phyloP scores from a whole-genome alignment of 2,797 vertebrate species.

The Eutrigla gurnardus region DNA sequence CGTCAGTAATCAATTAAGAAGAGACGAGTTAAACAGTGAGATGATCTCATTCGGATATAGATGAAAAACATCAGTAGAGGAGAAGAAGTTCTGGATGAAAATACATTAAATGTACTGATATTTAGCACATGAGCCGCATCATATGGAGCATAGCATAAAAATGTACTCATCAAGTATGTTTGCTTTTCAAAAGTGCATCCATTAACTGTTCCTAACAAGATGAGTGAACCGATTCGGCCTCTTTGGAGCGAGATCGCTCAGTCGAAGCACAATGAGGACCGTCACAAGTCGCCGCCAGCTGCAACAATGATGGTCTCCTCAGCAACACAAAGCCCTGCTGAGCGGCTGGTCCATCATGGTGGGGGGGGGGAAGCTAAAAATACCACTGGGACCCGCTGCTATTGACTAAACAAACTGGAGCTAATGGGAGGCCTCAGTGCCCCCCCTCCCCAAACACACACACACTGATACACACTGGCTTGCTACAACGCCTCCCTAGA shows the following conservation, averaged over 20 bases:
- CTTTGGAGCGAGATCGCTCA: slow-evolving; percentile 40
- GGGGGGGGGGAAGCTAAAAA: slow-evolving; percentile 71
- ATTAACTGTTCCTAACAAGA: slow-evolving; percentile 42
- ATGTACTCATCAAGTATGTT: background rate
- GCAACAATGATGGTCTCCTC: slow-evolving; percentile 61
- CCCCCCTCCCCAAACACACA: background rate
- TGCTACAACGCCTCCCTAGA: slow-evolving; percentile 77
- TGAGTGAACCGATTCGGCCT: slow-evolving; percentile 24
- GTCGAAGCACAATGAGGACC: slow-evolving; percentile 62
- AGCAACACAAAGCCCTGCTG: slow-evolving; percentile 65
- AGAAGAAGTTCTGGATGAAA: background rate
- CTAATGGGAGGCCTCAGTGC: slow-evolving; percentile 79
- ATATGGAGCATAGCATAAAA: background rate
- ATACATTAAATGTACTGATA: background rate
- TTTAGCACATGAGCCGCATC: background rate
- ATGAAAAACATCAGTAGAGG: background rate
- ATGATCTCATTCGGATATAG: background rate
- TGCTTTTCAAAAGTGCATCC: background rate
- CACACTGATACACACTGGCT: slow-evolving; percentile 34
- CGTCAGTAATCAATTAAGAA: slow-evolving; percentile 1
- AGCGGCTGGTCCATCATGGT: slow-evolving; percentile 58
- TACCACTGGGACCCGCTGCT: slow-evolving; percentile 79
- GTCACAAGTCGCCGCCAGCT: slow-evolving; percentile 50
- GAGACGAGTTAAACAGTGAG: background rate
- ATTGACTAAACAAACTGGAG: slow-evolving; percentile 84